Conservation (phyloP, 2,888 invertebrate species). For the Gymnocheta viridis region DNA sequence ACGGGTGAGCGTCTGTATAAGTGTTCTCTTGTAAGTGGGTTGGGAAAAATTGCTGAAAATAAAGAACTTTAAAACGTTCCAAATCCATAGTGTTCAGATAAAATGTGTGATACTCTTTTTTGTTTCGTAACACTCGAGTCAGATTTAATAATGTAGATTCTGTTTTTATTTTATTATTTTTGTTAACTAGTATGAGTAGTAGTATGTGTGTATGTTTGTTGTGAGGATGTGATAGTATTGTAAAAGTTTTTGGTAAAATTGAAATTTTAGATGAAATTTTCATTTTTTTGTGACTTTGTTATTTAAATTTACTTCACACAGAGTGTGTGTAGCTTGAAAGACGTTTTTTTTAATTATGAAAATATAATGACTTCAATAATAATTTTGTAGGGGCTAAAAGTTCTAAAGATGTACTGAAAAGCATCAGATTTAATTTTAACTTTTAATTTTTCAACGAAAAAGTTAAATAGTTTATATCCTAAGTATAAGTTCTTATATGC, state of each 20-base stretch:
- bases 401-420: too few relatives aligned
- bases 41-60: conserved; percentile 33
- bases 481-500: too few relatives aligned
- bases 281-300: background rate
- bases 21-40: background rate
- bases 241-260: conserved; percentile 26
- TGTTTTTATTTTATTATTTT: background rate
- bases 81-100: conserved; percentile 59
- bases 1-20: background rate
- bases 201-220: background rate
- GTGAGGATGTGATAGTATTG: background rate
- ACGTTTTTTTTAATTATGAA: background rate
- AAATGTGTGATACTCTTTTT: conserved; percentile 30
- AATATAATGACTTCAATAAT: background rate
- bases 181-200: too few relatives aligned
- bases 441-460: too few relatives aligned
- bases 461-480: too few relatives aligned
- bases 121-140: background rate
- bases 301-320: too few relatives aligned
- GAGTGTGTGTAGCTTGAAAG: background rate
- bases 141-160: conserved; percentile 1
- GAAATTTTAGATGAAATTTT: background rate
- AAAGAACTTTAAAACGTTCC: conserved; percentile 55
- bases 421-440: too few relatives aligned
- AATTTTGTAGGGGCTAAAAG: too few relatives aligned